phyloP scores from a whole-genome alignment of 2,888 invertebrate genomes.

The Digitonthophagus gazella region DNA sequence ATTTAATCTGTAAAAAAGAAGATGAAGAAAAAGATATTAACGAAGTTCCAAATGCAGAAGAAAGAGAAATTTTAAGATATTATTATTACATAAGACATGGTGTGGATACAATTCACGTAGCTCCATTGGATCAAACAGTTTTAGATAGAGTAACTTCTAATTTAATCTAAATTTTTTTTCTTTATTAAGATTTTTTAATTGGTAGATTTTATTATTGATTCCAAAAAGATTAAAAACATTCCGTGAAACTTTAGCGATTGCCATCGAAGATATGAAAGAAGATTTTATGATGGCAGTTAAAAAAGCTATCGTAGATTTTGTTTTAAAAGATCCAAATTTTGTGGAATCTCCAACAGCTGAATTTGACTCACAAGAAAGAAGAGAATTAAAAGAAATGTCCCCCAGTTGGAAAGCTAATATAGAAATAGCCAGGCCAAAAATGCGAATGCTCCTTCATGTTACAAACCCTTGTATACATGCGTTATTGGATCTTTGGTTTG shows the following conservation, averaged over 20 bases:
- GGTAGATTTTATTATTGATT: slow-evolving; percentile 63
- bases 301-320: slow-evolving; percentile 90
- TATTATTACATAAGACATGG: slow-evolving; percentile 90
- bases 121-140: slow-evolving; percentile 74
- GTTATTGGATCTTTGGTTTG: slow-evolving; percentile 78
- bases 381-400: slow-evolving; percentile 61
- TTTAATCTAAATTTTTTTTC: neutral
- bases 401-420: slow-evolving; percentile 65
- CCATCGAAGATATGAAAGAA: slow-evolving; percentile 76
- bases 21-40: slow-evolving; percentile 52
- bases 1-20: slow-evolving; percentile 65
- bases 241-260: slow-evolving; percentile 57
- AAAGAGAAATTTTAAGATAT: slow-evolving; percentile 73
- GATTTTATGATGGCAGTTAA: slow-evolving; percentile 87
- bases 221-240: slow-evolving; percentile 64
- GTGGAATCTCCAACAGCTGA: slow-evolving; percentile 56
- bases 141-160: slow-evolving; percentile 57
- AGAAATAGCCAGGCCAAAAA: slow-evolving; percentile 48
- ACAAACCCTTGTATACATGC: slow-evolving; percentile 81
- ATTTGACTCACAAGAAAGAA: slow-evolving; percentile 55
- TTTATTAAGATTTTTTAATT: slow-evolving; percentile 31
- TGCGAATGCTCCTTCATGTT: slow-evolving; percentile 65
- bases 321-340: slow-evolving; percentile 72
- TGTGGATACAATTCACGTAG: slow-evolving; percentile 85
- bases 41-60: slow-evolving; percentile 60